phyloP scores from a whole-genome alignment of 2,113 vertebrate genomes.

The Irena cyanogastra region DNA sequence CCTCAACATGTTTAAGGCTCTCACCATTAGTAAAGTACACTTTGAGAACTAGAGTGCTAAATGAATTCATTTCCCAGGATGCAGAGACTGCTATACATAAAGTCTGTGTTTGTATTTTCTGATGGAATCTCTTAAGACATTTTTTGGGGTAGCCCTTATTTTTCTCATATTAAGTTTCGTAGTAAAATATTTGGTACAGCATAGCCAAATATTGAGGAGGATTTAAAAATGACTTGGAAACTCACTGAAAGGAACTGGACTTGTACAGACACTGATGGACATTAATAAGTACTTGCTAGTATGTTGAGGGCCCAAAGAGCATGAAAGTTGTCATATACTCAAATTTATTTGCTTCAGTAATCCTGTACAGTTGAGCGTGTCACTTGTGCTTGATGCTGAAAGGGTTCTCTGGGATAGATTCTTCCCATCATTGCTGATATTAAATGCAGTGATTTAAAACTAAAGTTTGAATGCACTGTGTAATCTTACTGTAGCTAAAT shows the following conservation, averaged over 20 bases:
- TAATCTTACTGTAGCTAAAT: not conserved
- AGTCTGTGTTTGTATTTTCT: not conserved
- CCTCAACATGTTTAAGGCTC: not conserved
- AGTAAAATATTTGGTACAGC: not conserved
- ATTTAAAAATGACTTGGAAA: not conserved
- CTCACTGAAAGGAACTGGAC: not conserved
- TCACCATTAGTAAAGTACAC: not conserved
- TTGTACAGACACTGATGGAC: not conserved
- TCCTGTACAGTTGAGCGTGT: not conserved
- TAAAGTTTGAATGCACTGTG: not conserved
- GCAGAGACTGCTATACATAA: not conserved
- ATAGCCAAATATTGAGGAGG: not conserved
- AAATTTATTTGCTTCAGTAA: not conserved
- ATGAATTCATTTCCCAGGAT: not conserved
- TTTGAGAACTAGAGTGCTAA: not conserved
- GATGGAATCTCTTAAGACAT: not conserved
- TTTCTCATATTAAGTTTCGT: not conserved
- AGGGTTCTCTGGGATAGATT: not conserved
- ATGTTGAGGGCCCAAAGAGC: not conserved
- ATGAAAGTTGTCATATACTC: not conserved
- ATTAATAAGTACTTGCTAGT: not conserved
- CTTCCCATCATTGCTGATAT: not conserved
- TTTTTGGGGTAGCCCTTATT: not conserved
- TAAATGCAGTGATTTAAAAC: not conserved
- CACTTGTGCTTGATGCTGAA: not conserved